Evolutionary conservation across 2,797 vertebrate species (phyloP).

Genomic region (Hypotaenidia philippensis): DNA sequence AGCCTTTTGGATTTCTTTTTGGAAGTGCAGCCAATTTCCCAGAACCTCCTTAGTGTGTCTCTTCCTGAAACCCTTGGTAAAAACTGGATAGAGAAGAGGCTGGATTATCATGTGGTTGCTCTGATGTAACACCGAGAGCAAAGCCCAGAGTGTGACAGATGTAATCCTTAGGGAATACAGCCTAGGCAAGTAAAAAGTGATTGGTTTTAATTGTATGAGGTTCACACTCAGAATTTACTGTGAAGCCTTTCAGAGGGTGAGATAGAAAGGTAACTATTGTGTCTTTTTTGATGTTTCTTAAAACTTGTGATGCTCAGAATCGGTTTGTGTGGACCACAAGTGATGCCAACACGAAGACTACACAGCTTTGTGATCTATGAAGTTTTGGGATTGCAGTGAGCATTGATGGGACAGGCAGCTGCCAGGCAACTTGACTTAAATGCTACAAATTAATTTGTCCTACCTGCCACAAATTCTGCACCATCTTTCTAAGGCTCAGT

Average conservation of each 20-base stretch:
- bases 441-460: not conserved
- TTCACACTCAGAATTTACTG: not conserved
- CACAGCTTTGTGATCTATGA: rapidly evolving
- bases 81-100: not conserved
- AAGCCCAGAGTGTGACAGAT: not conserved
- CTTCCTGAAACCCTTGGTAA: not conserved
- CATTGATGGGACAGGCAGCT: not conserved
- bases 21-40: not conserved
- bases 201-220: not conserved
- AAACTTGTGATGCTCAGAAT: not conserved
- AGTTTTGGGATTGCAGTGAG: not conserved
- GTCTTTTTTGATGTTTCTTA: not conserved
- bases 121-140: not conserved
- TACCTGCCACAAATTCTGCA: not conserved
- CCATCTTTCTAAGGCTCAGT: not conserved
- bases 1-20: not conserved
- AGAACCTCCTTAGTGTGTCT: not conserved
- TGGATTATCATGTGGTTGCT: not conserved
- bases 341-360: not conserved
- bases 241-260: not conserved
- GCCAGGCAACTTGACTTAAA: not conserved
- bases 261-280: not conserved
- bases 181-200: not conserved
- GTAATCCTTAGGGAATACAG: not conserved
- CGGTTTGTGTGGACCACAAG: not conserved